phyloP scores from a whole-genome alignment of 1,140 invertebrate species.

The Aradophagus sp. region DNA sequence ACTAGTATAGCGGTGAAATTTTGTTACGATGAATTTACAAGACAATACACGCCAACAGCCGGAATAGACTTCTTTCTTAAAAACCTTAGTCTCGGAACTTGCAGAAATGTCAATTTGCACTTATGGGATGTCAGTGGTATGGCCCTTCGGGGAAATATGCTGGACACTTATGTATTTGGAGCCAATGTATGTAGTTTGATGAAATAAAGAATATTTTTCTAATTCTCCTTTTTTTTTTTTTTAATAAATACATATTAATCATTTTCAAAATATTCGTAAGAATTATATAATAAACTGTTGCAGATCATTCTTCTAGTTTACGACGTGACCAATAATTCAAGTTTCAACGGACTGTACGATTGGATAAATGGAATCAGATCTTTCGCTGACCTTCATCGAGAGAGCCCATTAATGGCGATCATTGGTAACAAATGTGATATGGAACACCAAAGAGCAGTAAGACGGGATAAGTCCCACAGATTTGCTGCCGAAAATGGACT shows the following conservation, averaged over 20 bases:
- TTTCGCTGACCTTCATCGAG: slow-evolving; percentile 74
- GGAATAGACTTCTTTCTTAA: slow-evolving; percentile 89
- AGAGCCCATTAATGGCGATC: slow-evolving; percentile 81
- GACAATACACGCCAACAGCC: slow-evolving; percentile 83
- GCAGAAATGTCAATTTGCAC: slow-evolving; percentile 82
- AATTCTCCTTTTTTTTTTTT: background rate
- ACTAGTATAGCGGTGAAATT: slow-evolving; percentile 82
- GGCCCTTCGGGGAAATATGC: slow-evolving; percentile 83
- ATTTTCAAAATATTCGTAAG: too few relatives aligned
- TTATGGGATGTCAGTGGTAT: slow-evolving; percentile 90
- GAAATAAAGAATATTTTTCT: too few relatives aligned
- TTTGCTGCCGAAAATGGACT: slow-evolving; percentile 86
- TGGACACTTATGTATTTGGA: slow-evolving; percentile 88
- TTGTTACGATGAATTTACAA: slow-evolving; percentile 83
- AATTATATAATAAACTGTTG: slow-evolving; percentile 58
- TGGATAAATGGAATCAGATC: slow-evolving; percentile 83
- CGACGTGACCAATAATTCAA: slow-evolving; percentile 88
- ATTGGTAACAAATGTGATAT: slow-evolving; percentile 94
- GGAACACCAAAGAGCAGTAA: slow-evolving; percentile 88
- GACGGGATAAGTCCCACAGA: slow-evolving; percentile 84
- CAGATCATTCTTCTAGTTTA: slow-evolving; percentile 90
- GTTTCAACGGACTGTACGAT: slow-evolving; percentile 84
- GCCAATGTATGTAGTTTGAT: slow-evolving; percentile 81
- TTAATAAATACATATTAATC: background rate
- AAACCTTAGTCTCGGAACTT: slow-evolving; percentile 80